These are phyloP conservation scores for Xylocopa sonorina DNA, from an alignment of 1,140 invertebrate genomes.

Conservation along the genomic window DNA sequence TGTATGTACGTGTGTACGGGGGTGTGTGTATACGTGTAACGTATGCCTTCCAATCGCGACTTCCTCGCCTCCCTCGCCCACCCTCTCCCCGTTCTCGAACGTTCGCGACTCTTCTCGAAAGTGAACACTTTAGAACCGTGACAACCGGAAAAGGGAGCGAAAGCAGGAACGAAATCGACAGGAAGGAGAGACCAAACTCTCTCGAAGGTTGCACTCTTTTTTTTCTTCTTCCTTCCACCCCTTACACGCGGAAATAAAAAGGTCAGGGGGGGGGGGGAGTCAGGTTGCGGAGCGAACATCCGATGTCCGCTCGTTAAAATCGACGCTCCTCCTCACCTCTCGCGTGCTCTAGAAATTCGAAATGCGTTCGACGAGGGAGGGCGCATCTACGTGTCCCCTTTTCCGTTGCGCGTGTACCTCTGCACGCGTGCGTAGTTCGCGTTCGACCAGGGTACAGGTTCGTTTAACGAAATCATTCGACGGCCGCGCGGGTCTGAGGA, in stretches of 20 bases:
- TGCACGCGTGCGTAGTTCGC: conserved; percentile 14
- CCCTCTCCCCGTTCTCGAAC: conserved; percentile 6
- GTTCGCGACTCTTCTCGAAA: background rate
- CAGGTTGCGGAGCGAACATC: background rate
- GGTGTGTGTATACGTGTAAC: conserved; percentile 3
- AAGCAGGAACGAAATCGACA: conserved; percentile 8
- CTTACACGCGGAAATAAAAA: background rate
- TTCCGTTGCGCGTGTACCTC: too few species aligned
- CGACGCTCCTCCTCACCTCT: background rate
- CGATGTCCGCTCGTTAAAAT: background rate
- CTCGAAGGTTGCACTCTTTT: too few species aligned
- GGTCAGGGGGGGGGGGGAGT: background rate
- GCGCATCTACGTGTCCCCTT: background rate
- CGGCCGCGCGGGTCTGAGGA: too few species aligned
- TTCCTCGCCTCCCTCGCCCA: background rate
- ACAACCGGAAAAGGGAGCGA: background rate
- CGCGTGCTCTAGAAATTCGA: background rate
- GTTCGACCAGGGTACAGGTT: background rate
- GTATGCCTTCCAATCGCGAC: background rate
- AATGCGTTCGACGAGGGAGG: conserved; percentile 11
- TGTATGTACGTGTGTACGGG: background rate
- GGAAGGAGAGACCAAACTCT: background rate
- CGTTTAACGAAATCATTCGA: background rate
- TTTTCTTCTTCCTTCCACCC: background rate
- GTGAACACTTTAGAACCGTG: too few species aligned